Base-by-base conservation (phyloP, 1,140 invertebrate genomes). In the Helicoverpa zea region DNA sequence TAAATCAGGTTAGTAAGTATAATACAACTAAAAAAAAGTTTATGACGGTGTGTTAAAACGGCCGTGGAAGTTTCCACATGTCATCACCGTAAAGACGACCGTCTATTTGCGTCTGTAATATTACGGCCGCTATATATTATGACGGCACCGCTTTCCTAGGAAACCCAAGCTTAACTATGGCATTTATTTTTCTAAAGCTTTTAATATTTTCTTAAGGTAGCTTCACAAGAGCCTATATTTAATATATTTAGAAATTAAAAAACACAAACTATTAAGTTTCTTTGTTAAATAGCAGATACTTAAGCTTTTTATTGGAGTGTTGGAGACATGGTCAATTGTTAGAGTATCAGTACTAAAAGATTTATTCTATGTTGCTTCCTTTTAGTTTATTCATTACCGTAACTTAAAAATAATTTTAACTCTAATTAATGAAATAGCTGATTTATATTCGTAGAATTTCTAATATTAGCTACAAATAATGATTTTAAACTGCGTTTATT, bases 181-280 rank as follows among this genome's bases (percentile, higher is more conserved):
- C 78, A 84, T 87, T 85, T 85, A 85, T 85, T 87, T 87, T 85
- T 84, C 52, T 83, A 82, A 68, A 77, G 79, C 81, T 86, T 84
- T 84, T 77, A 64, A 58, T 66, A 49, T 64, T 66, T 77, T 35
- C 58, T 64, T 75, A 75, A 63, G 47, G 30, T 51, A 79, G 52
- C 43, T 63, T 77, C 66, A 72, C 52, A 72, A 14, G 54, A 72
- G 66, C 56, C 66, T 72, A 72, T 72, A 72, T 61, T 79, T 61
- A 68, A 29, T 52, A n/a, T 68, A 72, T 59, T 79, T 49, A 72
- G 43, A 61, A 70, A 61, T 56, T 49, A 58, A 68, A 18, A 35
- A 23, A 58, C 64, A 59, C 77, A 70, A 49, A 70, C 77, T 70
- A 70, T 66, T 64, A n/a, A 56, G 9, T 51, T 66, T 74, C 43